phyloP scores from a whole-genome alignment of 1,140 invertebrate genomes.

The Eueides isabella region DNA sequence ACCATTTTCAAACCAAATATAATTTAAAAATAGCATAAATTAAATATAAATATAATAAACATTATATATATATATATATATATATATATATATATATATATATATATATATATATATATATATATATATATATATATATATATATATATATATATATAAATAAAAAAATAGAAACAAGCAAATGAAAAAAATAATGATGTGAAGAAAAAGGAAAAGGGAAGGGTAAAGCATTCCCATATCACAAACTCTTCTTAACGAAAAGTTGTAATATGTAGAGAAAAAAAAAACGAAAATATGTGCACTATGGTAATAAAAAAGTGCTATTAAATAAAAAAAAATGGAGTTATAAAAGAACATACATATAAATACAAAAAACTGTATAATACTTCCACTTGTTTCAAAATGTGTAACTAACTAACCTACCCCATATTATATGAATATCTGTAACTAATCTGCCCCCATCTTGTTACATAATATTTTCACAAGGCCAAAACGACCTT shows the following conservation, averaged over 20 bases:
- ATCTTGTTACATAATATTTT: too few relatives aligned
- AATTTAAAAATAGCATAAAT: too few relatives aligned
- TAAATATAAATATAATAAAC: too few relatives aligned
- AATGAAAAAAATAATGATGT: constrained; percentile 9
- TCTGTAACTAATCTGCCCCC: too few relatives aligned
- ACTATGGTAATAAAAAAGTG: neutral
- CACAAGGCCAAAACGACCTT: too few relatives aligned
- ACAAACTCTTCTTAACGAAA: constrained; percentile 28
- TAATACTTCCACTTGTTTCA: too few relatives aligned
- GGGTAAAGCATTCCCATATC: constrained; percentile 15
- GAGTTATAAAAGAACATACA: too few relatives aligned
- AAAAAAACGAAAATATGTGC: constrained; percentile 29
- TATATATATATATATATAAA: neutral
- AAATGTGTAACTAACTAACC: too few relatives aligned
- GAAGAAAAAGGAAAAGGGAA: neutral
- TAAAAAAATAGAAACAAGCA: neutral
- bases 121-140: neutral
- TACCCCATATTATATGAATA: too few relatives aligned
- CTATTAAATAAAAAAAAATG: neutral
- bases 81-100: neutral
- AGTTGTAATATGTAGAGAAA: constrained; percentile 45
- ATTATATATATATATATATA: too few relatives aligned
- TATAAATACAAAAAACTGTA: too few relatives aligned
- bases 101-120: neutral
- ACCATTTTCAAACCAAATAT: too few relatives aligned